Percentiles rank a stretch among this genome's conserved stretches.
Evolutionary conservation across 2,113 vertebrate species (phyloP).

Genomic region (Pandion haliaetus): DNA sequence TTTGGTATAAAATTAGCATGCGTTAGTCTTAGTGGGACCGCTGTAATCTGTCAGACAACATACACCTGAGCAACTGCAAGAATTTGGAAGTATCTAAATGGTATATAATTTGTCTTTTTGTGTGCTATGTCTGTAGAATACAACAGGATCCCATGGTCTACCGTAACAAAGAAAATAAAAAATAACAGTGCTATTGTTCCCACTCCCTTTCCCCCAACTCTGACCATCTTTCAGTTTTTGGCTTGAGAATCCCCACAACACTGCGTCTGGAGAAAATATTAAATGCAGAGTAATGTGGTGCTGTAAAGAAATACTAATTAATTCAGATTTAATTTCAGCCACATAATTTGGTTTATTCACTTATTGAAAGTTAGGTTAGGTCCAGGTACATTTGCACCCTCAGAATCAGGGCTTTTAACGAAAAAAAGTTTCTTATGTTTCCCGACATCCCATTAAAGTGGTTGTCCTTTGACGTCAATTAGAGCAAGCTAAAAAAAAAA

Average conservation of each 20-base stretch:
- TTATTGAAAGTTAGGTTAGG: background rate
- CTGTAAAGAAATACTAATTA: background rate
- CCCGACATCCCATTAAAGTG: slow-evolving; percentile 18
- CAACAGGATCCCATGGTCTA: background rate
- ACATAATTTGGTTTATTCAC: background rate
- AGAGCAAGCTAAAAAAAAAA: background rate
- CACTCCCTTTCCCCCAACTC: background rate
- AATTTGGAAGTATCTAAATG: background rate
- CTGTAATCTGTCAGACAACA: background rate
- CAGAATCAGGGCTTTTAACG: background rate
- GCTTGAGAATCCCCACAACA: background rate
- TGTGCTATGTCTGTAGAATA: background rate
- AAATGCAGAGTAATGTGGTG: background rate
- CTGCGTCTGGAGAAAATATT: background rate
- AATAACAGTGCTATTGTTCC: fast-evolving
- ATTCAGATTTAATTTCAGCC: background rate
- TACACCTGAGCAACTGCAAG: background rate
- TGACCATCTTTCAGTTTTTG: background rate
- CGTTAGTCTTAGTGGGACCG: fast-evolving
- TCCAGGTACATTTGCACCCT: background rate
- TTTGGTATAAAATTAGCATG: background rate
- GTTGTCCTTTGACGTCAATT: slow-evolving; percentile 25
- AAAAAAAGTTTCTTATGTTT: background rate
- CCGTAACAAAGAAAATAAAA: background rate
- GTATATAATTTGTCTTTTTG: background rate